A percentile compares a stretch with the other conserved stretches of the same genome.
Evolutionary conservation across 2,113 vertebrate genomes (phyloP).

Genomic region (Arenaria interpres): DNA sequence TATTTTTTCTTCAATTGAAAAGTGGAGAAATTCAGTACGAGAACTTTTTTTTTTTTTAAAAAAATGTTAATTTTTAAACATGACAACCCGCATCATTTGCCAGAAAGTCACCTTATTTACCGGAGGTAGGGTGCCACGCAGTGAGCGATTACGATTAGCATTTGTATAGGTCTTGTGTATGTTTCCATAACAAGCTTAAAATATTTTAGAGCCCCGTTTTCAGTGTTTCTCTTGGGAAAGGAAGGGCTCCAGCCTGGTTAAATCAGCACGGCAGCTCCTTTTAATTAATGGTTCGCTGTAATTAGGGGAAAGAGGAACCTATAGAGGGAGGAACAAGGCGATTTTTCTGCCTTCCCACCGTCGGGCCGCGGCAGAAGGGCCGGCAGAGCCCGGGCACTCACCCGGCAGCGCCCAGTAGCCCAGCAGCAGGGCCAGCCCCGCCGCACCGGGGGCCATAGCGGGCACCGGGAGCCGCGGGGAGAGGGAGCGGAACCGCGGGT

Average conservation of each 20-base stretch:
- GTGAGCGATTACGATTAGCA: rapidly evolving
- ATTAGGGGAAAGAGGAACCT: not conserved
- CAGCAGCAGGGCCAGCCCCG: not conserved
- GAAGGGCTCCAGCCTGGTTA: rapidly evolving
- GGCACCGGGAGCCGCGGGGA: not conserved
- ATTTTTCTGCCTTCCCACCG: not conserved
- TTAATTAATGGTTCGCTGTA: not conserved
- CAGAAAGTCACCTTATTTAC: rapidly evolving
- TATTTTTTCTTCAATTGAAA: not conserved
- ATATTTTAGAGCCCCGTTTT: not conserved
- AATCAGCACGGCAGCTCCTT: not conserved
- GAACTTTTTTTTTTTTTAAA: not conserved
- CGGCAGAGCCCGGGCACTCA: not conserved
- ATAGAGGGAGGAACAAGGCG: not conserved
- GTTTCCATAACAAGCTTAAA: not conserved
- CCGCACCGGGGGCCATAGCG: not conserved
- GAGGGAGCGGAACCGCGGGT: too few species aligned
- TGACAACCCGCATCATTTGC: rapidly evolving
- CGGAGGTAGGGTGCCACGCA: rapidly evolving
- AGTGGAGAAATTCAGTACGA: not conserved
- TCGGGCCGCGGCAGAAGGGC: not conserved
- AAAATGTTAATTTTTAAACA: rapidly evolving
- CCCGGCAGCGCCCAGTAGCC: not conserved
- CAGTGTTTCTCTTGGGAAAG: not conserved
- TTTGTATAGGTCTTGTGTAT: rapidly evolving